Evolutionary conservation across 2,888 invertebrate species (phyloP).

Genomic region (Biston betularia): DNA sequence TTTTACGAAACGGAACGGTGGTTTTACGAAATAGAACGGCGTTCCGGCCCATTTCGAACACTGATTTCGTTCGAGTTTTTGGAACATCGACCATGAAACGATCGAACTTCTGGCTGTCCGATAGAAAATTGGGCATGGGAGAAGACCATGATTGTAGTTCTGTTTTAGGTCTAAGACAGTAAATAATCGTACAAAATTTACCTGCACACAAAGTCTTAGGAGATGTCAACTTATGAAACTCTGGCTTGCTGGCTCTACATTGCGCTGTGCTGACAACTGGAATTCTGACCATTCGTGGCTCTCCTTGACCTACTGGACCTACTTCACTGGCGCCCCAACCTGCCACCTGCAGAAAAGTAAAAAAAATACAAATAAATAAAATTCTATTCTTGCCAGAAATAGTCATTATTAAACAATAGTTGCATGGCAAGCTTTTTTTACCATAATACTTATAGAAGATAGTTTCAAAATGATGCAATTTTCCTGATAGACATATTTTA

Average conservation of each 20-base stretch:
- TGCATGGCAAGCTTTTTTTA: slow-evolving; percentile 7
- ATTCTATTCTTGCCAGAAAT: background rate
- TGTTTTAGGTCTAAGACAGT: background rate
- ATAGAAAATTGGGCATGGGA: no score
- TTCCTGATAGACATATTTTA: no score
- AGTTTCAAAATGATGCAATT: no score
- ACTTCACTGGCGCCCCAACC: slow-evolving; percentile 87
- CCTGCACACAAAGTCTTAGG: slow-evolving; percentile 88
- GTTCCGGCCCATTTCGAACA: no score
- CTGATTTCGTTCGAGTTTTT: no score
- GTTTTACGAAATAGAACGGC: no score
- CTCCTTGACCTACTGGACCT: slow-evolving; percentile 73
- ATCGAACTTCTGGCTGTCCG: no score
- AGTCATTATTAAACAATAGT: slow-evolving; percentile 4
- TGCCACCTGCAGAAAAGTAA: slow-evolving; percentile 67
- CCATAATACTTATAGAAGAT: background rate
- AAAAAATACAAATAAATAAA: no score
- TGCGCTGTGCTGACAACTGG: slow-evolving; percentile 85
- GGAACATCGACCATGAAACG: no score
- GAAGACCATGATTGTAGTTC: background rate
- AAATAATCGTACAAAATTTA: slow-evolving; percentile 45
- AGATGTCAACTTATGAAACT: slow-evolving; percentile 79
- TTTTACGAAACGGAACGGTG: no score
- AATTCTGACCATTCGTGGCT: slow-evolving; percentile 81
- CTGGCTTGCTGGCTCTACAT: slow-evolving; percentile 82